phyloP scores from a whole-genome alignment of 1,140 invertebrate species.

The Drosophila athabasca region DNA sequence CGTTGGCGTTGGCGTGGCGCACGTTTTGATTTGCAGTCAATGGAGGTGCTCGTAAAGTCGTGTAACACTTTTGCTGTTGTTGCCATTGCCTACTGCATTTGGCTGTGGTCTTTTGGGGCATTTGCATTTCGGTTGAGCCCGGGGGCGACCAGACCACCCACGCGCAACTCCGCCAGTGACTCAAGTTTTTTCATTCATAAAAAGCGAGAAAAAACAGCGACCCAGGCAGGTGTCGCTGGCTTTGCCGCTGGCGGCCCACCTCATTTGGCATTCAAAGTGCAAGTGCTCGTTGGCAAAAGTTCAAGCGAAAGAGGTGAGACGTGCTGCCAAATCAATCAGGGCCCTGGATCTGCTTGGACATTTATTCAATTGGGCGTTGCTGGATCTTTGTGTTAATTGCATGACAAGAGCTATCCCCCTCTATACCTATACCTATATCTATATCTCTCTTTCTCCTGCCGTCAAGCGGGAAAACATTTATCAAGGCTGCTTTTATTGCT shows the following conservation, averaged over 20 bases:
- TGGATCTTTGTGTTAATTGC: conserved; percentile 70
- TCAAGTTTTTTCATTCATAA: conserved; percentile 74
- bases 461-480: conserved; percentile 62
- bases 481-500: conserved; percentile 71
- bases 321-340: conserved; percentile 56
- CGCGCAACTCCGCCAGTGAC: conserved; percentile 48
- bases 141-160: conserved; percentile 63
- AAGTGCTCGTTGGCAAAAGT: conserved; percentile 69
- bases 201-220: conserved; percentile 30
- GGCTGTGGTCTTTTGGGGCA: conserved; percentile 50
- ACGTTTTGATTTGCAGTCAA: conserved; percentile 79
- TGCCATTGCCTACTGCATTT: conserved; percentile 33
- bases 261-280: conserved; percentile 70
- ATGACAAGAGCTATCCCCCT: conserved; percentile 6
- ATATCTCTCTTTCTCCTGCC: neutral
- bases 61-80: conserved; percentile 61
- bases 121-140: conserved; percentile 50
- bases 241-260: conserved; percentile 50
- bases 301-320: conserved; percentile 51
- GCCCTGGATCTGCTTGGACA: conserved; percentile 21
- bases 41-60: conserved; percentile 76
- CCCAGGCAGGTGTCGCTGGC: conserved; percentile 24
- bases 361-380: conserved; percentile 67
- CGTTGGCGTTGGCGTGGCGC: conserved; percentile 68
- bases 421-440: no score